Conservation (phyloP, 2,113 vertebrate species). For the Ciconia stormi region DNA sequence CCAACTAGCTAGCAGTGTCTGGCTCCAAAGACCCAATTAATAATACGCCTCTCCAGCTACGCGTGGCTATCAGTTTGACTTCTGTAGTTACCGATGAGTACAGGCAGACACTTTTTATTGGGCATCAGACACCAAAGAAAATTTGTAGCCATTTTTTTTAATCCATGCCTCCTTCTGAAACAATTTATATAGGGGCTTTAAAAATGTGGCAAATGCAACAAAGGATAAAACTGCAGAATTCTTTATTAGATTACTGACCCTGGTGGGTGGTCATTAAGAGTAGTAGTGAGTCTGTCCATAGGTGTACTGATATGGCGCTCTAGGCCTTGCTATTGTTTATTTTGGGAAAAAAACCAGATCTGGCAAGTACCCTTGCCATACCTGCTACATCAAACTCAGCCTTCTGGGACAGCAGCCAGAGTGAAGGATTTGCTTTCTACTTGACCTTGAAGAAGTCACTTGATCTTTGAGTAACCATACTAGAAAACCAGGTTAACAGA, state of each 20-base stretch:
- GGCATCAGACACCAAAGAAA: neutral
- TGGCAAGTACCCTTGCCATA: neutral
- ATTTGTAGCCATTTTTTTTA: neutral
- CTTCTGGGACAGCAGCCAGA: neutral
- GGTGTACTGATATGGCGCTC: neutral
- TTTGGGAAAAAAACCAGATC: neutral
- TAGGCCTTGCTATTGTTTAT: neutral
- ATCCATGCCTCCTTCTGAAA: neutral
- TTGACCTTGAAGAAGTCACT: conserved; percentile 6
- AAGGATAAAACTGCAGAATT: neutral
- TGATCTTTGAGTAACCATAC: neutral
- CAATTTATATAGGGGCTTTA: neutral
- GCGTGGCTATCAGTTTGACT: neutral
- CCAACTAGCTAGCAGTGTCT: neutral
- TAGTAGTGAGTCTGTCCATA: neutral
- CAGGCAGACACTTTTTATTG: neutral
- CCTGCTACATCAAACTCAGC: neutral
- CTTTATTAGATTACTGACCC: neutral
- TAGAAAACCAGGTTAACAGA: neutral
- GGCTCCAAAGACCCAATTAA: neutral
- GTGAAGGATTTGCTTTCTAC: neutral
- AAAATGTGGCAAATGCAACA: neutral
- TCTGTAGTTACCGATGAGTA: neutral
- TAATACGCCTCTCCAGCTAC: neutral
- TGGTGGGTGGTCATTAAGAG: neutral